These are phyloP conservation scores for Mimas tiliae DNA, from an alignment of 2,888 invertebrate species.

Conservation along the genomic window DNA sequence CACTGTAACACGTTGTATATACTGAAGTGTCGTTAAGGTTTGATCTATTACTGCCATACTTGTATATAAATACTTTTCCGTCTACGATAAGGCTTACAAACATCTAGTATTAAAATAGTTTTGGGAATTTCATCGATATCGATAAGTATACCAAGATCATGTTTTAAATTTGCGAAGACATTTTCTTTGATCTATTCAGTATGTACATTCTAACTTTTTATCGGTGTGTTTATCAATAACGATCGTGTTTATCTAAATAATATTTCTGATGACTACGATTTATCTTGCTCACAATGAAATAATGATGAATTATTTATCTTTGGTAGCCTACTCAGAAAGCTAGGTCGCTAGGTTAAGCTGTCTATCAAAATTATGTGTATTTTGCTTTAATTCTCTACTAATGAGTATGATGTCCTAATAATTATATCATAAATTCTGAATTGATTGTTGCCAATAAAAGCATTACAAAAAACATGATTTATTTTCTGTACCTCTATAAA, in stretches of 20 bases:
- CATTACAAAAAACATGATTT: too few species aligned
- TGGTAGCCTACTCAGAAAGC: constrained; percentile 5
- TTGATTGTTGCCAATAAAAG: too few species aligned
- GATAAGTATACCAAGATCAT: background rate
- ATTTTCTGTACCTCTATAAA: too few species aligned
- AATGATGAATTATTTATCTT: background rate
- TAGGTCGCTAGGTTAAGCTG: constrained; percentile 19
- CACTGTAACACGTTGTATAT: too few species aligned
- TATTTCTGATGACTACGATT: constrained; percentile 6
- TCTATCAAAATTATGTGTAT: background rate
- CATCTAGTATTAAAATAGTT: background rate
- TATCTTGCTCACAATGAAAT: constrained; percentile 3
- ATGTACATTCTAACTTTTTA: background rate
- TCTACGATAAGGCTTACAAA: constrained; percentile 16
- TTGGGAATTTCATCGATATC: background rate
- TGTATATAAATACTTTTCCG: constrained; percentile 10
- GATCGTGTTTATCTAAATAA: background rate
- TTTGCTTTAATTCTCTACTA: background rate
- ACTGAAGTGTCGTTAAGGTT: background rate
- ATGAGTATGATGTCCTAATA: background rate
- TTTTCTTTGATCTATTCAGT: background rate
- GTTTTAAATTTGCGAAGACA: too few species aligned
- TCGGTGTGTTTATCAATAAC: background rate
- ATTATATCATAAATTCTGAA: too few species aligned
- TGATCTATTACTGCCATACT: constrained; percentile 16